Evolutionary conservation across 1,140 invertebrate genomes (phyloP).

Genomic region (Stegodyphus mimosarum): DNA sequence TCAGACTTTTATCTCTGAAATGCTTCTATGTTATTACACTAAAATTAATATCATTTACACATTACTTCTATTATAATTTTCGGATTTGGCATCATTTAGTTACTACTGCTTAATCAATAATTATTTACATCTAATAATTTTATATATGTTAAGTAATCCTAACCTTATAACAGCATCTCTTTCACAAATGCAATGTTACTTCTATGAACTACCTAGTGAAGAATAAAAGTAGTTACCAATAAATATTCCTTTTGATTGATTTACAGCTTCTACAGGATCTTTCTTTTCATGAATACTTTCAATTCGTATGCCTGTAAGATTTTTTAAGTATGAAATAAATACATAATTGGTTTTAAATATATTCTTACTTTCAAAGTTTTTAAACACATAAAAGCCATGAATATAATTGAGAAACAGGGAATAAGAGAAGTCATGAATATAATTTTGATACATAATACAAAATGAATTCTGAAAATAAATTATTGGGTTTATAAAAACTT

Average conservation of each 20-base stretch:
- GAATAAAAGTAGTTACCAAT: slow-evolving; percentile 70
- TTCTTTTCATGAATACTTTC: slow-evolving; percentile 75
- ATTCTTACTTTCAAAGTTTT: too few relatives aligned
- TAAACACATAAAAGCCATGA: too few relatives aligned
- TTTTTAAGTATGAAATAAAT: slow-evolving; percentile 33
- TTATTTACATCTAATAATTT: not conserved
- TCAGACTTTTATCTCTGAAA: too few relatives aligned
- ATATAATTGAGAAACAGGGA: too few relatives aligned
- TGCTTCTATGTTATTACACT: not conserved
- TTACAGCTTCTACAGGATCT: slow-evolving; percentile 73
- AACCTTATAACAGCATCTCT: not conserved
- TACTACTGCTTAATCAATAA: not conserved
- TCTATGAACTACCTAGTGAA: not conserved
- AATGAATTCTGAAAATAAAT: too few relatives aligned
- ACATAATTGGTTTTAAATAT: not conserved
- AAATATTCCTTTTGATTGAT: slow-evolving; percentile 78
- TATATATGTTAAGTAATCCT: not conserved
- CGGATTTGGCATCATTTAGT: not conserved
- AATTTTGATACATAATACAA: too few relatives aligned
- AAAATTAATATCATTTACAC: not conserved
- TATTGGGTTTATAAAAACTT: too few relatives aligned
- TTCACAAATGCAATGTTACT: not conserved
- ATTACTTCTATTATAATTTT: not conserved
- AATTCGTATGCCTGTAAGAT: slow-evolving; percentile 68
- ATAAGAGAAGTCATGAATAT: too few relatives aligned